Conservation (phyloP, 2,113 vertebrate genomes). For the Bufo gargarizans region DNA sequence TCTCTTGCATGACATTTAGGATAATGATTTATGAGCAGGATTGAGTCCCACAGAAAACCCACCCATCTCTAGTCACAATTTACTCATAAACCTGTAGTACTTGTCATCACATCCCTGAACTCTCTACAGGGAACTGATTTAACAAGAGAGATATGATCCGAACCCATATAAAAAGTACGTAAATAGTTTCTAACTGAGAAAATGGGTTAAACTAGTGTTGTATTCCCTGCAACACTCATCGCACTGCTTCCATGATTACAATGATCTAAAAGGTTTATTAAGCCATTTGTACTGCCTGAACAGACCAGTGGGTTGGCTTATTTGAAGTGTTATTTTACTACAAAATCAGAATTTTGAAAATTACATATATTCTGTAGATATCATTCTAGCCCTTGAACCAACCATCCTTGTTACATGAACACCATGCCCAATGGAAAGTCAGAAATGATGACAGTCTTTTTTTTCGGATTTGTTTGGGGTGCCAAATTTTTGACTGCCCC, state of each 20-base stretch:
- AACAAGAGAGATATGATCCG: neutral
- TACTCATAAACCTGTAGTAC: constrained; percentile 42
- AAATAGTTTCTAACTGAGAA: neutral
- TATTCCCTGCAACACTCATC: too few relatives aligned
- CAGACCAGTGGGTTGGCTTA: too few relatives aligned
- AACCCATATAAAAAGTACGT: neutral
- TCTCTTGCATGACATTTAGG: constrained; percentile 31
- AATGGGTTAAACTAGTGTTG: neutral
- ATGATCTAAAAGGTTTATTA: neutral
- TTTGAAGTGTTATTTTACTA: neutral
- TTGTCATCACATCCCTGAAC: constrained; percentile 29
- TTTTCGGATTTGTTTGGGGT: too few relatives aligned
- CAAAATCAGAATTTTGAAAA: neutral
- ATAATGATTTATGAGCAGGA: constrained; percentile 52
- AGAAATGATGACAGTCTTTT: too few relatives aligned
- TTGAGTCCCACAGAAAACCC: constrained; percentile 44
- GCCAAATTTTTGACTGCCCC: too few relatives aligned
- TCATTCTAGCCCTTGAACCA: too few relatives aligned
- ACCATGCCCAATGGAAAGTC: too few relatives aligned
- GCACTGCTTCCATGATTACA: neutral
- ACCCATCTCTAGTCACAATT: constrained; percentile 49
- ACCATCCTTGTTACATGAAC: too few relatives aligned
- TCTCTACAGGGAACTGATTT: constrained; percentile 39
- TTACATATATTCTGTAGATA: neutral
- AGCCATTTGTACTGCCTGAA: neutral